Base-by-base conservation (phyloP, 1,140 invertebrate genomes). In the Nautilus pompilius region DNA sequence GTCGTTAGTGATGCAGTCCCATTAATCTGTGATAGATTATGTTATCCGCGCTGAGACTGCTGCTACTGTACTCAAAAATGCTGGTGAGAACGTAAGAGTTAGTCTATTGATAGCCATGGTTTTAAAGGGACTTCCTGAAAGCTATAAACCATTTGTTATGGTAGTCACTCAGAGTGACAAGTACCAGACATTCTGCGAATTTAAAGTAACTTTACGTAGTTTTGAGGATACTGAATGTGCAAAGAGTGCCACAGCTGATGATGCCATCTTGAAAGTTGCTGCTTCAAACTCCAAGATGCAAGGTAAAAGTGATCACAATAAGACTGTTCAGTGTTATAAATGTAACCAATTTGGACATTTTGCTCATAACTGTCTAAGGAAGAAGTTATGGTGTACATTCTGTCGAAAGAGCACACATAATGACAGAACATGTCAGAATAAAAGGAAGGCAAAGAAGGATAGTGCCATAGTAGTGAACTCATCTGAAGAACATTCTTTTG, bases 31-130 rank as follows among this genome's bases (percentile, higher is more conserved):
- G 15, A 69, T 62, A n/a, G 68, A 69, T 33, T 69, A 69, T 48
- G 41, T 69, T 10, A 54, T 69, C 2, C 41, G 68, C 28, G 65
- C 60, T 13, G 68, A 69, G 53, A 67, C 55, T 5, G 57, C 68
- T 34, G 65, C 68, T 8, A 33, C 53, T 33, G 20, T 24, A 32
- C 33, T 67, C 10, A 51, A 57, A 48, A 30, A 5, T 15, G 60
- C 65, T 24, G 58, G 62, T n/a, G 68, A 69, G 58, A 61, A 28
- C 8, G 51, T 69, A 48, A 64, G 49, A 55, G 68, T 67, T 53
- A 56, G 65, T n/a, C 51, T 69, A 13, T 51, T 69, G n/a, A 45
- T 67, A 4, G 60, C 61, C n/a, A 69, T 69, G 68, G 49, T 60
- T 22, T 17, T 67, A 49, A 69, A 69, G 57, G 65, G 61, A 17